Evolutionary conservation across 2,797 vertebrate genomes (phyloP).

Genomic region (Pterois miles): DNA sequence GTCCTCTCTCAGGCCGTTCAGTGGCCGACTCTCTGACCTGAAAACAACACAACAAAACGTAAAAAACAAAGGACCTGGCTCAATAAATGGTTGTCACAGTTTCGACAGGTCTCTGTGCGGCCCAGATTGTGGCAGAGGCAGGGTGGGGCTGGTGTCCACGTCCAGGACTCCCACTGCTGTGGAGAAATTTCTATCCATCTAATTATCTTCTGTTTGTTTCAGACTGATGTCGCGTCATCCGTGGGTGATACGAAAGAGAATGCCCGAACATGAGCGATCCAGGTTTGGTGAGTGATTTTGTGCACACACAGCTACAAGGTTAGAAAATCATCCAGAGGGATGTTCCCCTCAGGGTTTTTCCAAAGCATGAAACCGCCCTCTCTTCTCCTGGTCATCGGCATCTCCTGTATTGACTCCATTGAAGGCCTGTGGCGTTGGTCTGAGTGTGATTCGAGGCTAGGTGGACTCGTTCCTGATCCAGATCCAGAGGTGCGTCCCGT

Average conservation of each 20-base stretch:
- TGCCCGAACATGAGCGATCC: conserved; percentile 49
- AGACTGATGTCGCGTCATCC: conserved; percentile 12
- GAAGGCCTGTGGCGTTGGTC: conserved; percentile 40
- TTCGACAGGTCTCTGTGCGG: conserved; percentile 87
- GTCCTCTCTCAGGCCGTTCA: conserved; percentile 58
- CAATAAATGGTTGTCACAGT: conserved; percentile 89
- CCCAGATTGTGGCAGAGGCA: conserved; percentile 73
- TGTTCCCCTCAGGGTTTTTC: conserved; percentile 22
- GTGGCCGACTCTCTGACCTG: conserved; percentile 70
- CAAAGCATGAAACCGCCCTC: neutral
- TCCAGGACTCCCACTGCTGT: conserved; percentile 26
- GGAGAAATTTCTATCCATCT: conserved; percentile 6
- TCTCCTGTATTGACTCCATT: conserved; percentile 3
- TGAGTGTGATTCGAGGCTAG: conserved; percentile 34
- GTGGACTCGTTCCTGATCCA: conserved; percentile 26
- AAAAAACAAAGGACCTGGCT: conserved; percentile 81
- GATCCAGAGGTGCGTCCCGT: conserved; percentile 20
- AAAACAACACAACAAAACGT: conserved; percentile 47
- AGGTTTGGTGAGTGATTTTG: conserved; percentile 31
- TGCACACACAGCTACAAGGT: conserved; percentile 47
- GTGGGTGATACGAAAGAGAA: conserved; percentile 35
- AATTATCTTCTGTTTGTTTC: conserved; percentile 19
- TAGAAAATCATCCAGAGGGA: conserved; percentile 20
- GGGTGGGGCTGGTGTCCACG: conserved; percentile 46
- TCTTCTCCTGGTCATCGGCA: neutral